Evolutionary conservation across 2,888 invertebrate species (phyloP).

Genomic region (Unio delphinus): DNA sequence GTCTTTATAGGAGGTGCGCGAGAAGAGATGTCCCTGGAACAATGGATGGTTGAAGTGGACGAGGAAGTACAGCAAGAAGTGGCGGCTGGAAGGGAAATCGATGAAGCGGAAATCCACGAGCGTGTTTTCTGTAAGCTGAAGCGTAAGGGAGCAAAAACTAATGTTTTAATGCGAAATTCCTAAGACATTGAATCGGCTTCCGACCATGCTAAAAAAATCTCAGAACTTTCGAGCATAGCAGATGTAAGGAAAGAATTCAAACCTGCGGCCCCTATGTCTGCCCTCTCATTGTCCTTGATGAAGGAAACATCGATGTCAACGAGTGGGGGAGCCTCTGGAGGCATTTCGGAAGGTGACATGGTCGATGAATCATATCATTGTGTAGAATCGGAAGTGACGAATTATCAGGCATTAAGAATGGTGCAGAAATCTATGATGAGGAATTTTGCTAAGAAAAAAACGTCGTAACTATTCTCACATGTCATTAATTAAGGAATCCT

Average conservation of each 20-base stretch:
- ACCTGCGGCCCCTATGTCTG: neutral
- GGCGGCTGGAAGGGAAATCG: constrained; percentile 36
- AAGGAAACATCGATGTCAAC: neutral
- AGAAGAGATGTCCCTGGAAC: constrained; percentile 65
- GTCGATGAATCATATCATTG: constrained; percentile 26
- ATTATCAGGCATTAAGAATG: constrained; percentile 40
- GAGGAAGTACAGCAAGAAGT: constrained; percentile 49
- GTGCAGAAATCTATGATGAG: constrained; percentile 42
- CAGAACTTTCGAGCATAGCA: constrained; percentile 26
- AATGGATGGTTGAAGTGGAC: constrained; percentile 59
- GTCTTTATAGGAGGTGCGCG: constrained; percentile 65
- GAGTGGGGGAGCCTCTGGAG: neutral
- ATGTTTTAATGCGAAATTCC: constrained; percentile 38
- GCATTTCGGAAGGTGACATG: neutral
- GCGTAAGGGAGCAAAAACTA: constrained; percentile 31
- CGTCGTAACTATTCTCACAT: neutral
- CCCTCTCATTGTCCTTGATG: neutral
- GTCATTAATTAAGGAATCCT: no score
- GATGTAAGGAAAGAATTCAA: constrained; percentile 30
- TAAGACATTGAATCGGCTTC: constrained; percentile 19
- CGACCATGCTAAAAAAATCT: constrained; percentile 24
- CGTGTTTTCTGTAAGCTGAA: constrained; percentile 32
- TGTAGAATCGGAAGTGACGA: constrained; percentile 30
- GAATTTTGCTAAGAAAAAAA: constrained; percentile 14
- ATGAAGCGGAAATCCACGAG: constrained; percentile 36